Base-by-base conservation (phyloP, 2,888 invertebrate species). In the Amitus sp. region DNA sequence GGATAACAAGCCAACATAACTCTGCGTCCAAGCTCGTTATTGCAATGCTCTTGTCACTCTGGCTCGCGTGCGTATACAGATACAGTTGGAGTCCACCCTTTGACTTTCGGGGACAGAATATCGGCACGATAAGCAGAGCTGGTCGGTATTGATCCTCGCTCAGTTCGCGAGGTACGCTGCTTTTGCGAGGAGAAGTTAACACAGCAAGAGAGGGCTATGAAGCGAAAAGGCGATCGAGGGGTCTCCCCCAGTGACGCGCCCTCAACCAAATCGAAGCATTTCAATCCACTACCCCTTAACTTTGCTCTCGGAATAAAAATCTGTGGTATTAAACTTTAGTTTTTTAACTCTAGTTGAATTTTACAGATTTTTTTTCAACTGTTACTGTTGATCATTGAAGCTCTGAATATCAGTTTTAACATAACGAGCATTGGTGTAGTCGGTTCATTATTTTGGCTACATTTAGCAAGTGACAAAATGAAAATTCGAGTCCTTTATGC, bases 71-170 rank as follows among this genome's bases (percentile, higher is more conserved):
- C 52, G 48, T 33, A 40, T 45, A 51, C 19, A 56, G 52, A 56
- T 40, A 51, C 52, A 56, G 46, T 55, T 60, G 17, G 39, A 52
- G 47, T 52, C 43, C 52, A 46, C 52, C 48, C 50, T 50, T 54
- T 49, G 51, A 50, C 53, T 55, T 51, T 47, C 9, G 55, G 55
- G 43, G 30, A 46, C 43, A 20, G 51, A 55, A 55, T 62, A 62
- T 55, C 58, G 76, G 76, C 72, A 78, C 77, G 80, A 80, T 79
- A 80, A 80, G 77, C 76, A 72, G 72, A 67, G 45, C 23, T 52
- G 75, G 73, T 74, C 74, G 68, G 77, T 80, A 80, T 80, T 78
- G 80, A 80, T 80, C 79, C 76, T 76, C 65, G 69, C 68, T 75
- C 54, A n/a, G n/a, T n/a, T n/a, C n/a, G n/a, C 65, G 65, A 59